Evolutionary conservation across 2,113 vertebrate genomes (phyloP).

Genomic region (Dryoscopus gambensis): DNA sequence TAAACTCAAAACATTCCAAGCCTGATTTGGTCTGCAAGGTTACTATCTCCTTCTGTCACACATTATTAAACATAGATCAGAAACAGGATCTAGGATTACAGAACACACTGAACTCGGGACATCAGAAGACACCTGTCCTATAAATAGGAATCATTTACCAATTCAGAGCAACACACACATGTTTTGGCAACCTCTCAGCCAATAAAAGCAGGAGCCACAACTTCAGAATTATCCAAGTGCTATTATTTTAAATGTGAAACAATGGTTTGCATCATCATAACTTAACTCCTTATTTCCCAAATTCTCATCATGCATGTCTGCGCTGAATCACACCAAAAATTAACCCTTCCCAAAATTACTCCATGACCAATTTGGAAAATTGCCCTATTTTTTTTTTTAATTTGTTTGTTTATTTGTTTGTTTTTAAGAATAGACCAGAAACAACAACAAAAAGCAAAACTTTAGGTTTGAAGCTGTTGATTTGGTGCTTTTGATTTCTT

Average conservation of each 20-base stretch:
- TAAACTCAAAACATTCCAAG: slow-evolving; percentile 24
- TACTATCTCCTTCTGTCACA: slow-evolving; percentile 62
- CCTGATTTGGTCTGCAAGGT: slow-evolving; percentile 26
- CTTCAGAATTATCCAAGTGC: slow-evolving; percentile 18
- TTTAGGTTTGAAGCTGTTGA: background rate
- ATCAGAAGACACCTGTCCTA: slow-evolving; percentile 65
- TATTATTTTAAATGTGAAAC: slow-evolving; percentile 16
- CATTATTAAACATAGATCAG: slow-evolving; percentile 63
- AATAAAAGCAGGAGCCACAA: slow-evolving; percentile 54
- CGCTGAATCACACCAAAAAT: background rate
- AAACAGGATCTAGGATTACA: slow-evolving; percentile 59
- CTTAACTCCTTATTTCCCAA: slow-evolving; percentile 48
- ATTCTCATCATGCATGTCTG: background rate
- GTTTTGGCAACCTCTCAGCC: slow-evolving; percentile 57
- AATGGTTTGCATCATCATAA: background rate
- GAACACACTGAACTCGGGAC: slow-evolving; percentile 31
- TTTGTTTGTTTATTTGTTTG: background rate
- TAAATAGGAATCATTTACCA: slow-evolving; percentile 63
- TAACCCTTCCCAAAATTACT: background rate
- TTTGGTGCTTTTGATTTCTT: background rate
- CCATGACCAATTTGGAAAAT: background rate
- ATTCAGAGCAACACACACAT: slow-evolving; percentile 52
- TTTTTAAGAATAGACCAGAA: background rate
- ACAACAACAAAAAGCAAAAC: background rate
- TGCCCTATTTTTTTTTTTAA: too few species aligned